These are phyloP conservation scores for Numenius phaeopus DNA, from an alignment of 2,797 vertebrate species.

Conservation along the genomic window DNA sequence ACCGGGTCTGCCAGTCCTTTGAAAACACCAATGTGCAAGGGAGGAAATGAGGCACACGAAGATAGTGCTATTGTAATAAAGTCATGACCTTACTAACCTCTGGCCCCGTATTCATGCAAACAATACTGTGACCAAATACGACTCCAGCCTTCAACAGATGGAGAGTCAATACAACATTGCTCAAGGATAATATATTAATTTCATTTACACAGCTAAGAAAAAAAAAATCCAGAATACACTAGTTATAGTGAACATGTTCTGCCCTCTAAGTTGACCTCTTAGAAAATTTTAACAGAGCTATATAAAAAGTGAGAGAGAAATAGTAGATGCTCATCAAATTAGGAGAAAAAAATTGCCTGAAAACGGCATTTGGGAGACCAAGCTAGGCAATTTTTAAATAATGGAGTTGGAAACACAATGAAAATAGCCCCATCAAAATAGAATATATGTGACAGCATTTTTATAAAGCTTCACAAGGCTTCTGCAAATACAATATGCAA, in stretches of 20 bases:
- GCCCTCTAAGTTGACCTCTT: slow-evolving; percentile 45
- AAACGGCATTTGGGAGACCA: not conserved
- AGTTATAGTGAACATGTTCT: slow-evolving; percentile 3
- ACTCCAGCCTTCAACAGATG: slow-evolving; percentile 28
- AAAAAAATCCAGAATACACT: not conserved
- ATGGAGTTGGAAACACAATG: slow-evolving; percentile 44
- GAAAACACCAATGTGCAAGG: not conserved
- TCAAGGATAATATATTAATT: slow-evolving; percentile 58
- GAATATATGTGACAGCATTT: slow-evolving; percentile 38
- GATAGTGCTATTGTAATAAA: not conserved
- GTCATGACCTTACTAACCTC: not conserved
- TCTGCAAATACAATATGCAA: slow-evolving; percentile 32
- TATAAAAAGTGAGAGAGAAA: not conserved
- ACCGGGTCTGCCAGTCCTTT: not conserved
- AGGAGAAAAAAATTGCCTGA: slow-evolving; percentile 41
- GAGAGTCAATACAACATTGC: slow-evolving; percentile 18
- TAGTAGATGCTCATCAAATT: slow-evolving; percentile 27
- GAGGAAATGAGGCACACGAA: not conserved
- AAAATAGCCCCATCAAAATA: slow-evolving; percentile 44
- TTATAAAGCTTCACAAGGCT: slow-evolving; percentile 55
- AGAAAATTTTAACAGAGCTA: slow-evolving; percentile 24
- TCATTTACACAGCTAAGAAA: not conserved
- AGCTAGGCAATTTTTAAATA: slow-evolving; percentile 46
- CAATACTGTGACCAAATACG: slow-evolving; percentile 33
- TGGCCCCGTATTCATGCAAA: slow-evolving; percentile 10